Evolutionary conservation across 2,113 vertebrate genomes (phyloP), one percentile per base, ranked within the genome.

Genomic region (Myiopsitta monachus): DNA sequence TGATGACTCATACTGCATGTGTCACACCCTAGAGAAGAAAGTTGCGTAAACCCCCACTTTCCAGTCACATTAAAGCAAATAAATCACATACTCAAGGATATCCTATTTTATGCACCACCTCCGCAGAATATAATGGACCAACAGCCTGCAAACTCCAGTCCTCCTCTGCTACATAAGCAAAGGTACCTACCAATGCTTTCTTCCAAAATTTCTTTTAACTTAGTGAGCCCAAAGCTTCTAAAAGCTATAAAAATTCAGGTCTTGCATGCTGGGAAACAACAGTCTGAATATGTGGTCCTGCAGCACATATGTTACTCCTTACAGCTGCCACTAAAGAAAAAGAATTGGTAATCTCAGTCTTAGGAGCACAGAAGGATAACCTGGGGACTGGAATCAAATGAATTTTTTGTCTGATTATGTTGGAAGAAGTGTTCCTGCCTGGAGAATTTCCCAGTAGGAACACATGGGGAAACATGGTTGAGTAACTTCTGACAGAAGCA

Each of bases 371-470:
- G 41, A 82, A 85, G 12, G 41, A 72, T 76, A 85, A 90, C 63
- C 44, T 76, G 52, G 15, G 52, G 78, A 63, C 52, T 55, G 30
- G 44, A 96, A 85, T 76, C 91, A 94, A 83, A 27, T 57, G 52
- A 69, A 64, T 69, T 92, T 94, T 94, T 90, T 10, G 21, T 73
- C 62, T 95, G 75, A 85, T 80, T 83, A 36, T 79, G 39, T 47
- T 76, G 52, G 62, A 82, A 72, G 52, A 84, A 83, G 33, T 18
- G 14, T 41, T 90, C 17, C n/a, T 73, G 22, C 41, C 88, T 92
- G 62, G 79, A 92, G 70, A 93, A 62, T 73, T 93, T 94, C 82
- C 63, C 88, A 88, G 44, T 28, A 93, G 75, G 85, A 92, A 47
- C 63, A 82, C 94, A 88, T 73, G 90, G 59, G 76, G 59, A 76